Conservation (phyloP, 2,113 vertebrate species). For the Lagopus leucura region DNA sequence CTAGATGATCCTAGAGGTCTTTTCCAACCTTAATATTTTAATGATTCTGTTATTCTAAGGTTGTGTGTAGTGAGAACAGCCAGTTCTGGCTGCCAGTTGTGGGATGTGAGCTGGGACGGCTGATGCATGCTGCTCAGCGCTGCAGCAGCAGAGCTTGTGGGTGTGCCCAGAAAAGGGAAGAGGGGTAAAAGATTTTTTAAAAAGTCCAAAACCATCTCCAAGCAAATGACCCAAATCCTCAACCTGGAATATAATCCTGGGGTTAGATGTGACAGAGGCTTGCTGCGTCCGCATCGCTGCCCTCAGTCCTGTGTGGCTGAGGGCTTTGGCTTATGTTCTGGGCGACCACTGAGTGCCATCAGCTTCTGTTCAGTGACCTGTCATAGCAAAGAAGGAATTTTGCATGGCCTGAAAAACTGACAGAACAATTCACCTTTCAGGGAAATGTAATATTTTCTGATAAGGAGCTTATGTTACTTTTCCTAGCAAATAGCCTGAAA, state of each 20-base stretch:
- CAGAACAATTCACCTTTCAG: constrained; percentile 84
- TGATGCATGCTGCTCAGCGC: neutral
- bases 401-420: constrained; percentile 84
- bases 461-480: constrained; percentile 92
- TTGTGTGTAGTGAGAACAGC: neutral
- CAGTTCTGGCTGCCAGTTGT: neutral
- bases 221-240: neutral
- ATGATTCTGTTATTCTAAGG: neutral
- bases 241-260: fast-evolving
- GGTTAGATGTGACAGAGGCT: constrained; percentile 11
- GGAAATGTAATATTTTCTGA: constrained; percentile 89
- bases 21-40: too few relatives aligned
- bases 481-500: constrained; percentile 80
- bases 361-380: constrained; percentile 83
- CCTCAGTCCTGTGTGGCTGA: constrained; percentile 54
- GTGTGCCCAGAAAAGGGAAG: neutral
- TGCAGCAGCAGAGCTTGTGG: neutral
- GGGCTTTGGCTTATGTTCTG: constrained; percentile 35
- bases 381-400: constrained; percentile 81
- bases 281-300: neutral
- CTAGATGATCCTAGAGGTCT: too few relatives aligned
- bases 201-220: neutral
- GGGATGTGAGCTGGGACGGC: neutral
- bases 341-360: constrained; percentile 62
- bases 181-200: neutral